phyloP scores from a whole-genome alignment of 2,113 vertebrate species.

The Anoura caudifer region DNA sequence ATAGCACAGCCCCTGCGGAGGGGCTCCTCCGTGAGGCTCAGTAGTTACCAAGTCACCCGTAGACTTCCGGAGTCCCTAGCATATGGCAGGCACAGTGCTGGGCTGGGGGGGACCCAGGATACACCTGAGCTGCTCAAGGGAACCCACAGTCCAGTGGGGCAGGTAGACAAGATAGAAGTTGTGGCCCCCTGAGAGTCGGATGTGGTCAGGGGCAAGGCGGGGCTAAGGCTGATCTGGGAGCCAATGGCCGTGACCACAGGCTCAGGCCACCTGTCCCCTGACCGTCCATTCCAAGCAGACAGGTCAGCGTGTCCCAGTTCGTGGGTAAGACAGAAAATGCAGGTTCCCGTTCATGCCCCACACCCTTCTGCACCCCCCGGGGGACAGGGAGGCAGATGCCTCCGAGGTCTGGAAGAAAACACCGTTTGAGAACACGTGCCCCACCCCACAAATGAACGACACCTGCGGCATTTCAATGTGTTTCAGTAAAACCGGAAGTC shows the following conservation, averaged over 20 bases:
- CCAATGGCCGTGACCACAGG: accelerated
- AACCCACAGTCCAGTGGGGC: neutral
- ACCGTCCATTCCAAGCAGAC: neutral
- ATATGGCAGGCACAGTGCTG: accelerated
- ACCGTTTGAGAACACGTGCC: no score
- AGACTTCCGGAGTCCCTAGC: neutral
- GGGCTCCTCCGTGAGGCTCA: neutral
- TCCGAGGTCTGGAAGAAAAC: neutral
- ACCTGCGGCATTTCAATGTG: neutral
- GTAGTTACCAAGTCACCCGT: neutral
- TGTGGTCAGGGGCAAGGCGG: no score
- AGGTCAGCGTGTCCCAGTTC: neutral
- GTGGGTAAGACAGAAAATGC: neutral
- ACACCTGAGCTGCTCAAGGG: neutral
- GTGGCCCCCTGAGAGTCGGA: neutral
- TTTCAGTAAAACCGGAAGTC: neutral
- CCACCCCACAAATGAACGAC: accelerated
- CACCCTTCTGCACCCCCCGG: neutral
- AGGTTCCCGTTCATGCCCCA: neutral
- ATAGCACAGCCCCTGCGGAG: neutral
- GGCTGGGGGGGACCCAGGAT: neutral
- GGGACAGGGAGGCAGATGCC: neutral
- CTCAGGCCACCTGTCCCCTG: neutral
- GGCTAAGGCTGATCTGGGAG: neutral
- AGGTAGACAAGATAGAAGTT: neutral